phyloP scores from a whole-genome alignment of 2,797 vertebrate species.

The Chelon labrosus region DNA sequence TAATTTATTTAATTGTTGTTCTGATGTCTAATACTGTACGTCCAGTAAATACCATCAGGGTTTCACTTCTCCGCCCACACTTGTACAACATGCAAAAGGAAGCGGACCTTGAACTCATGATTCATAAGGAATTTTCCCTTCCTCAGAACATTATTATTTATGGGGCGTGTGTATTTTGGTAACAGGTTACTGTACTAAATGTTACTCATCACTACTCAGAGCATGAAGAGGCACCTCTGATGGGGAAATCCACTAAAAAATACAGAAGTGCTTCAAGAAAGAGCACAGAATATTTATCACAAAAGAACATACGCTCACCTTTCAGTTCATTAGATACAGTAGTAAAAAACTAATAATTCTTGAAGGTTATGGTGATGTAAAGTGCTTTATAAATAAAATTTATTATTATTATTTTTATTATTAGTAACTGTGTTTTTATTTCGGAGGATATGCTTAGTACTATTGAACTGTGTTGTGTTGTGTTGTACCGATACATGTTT shows the following conservation, averaged over 20 bases:
- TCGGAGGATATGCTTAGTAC: no score
- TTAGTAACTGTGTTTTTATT: no score
- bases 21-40: neutral
- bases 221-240: neutral
- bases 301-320: no score
- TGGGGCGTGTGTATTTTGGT: conserved; percentile 9
- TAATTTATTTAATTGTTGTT: neutral
- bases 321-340: no score
- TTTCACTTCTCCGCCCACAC: neutral
- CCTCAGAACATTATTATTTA: conserved; percentile 22
- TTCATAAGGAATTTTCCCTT: conserved; percentile 3
- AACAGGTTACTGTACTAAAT: conserved; percentile 27
- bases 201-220: conserved; percentile 10
- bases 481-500: no score
- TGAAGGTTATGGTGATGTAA: no score
- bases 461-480: no score
- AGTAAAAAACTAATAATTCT: no score
- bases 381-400: no score
- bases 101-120: conserved; percentile 35
- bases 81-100: conserved; percentile 26
- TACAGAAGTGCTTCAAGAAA: neutral
- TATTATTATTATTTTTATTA: no score
- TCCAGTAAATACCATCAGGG: neutral
- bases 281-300: no score
- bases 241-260: neutral